These are phyloP conservation scores for Perognathus longimembris DNA, from an alignment of 2,113 vertebrate genomes.

Conservation along the genomic window DNA sequence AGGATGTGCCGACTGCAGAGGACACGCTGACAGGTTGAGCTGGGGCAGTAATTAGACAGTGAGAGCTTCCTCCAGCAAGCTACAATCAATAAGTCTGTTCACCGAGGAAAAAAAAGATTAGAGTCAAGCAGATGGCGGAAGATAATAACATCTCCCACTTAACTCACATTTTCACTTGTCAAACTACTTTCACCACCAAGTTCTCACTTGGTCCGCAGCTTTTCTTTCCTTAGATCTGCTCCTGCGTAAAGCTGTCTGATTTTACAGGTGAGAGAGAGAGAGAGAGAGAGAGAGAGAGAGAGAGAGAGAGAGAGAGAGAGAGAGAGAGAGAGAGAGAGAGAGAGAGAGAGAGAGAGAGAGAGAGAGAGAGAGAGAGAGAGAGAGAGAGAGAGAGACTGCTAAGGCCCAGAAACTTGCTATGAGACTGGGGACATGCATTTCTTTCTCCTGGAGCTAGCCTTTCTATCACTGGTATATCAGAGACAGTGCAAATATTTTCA, in stretches of 20 bases:
- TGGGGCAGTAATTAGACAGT: constrained; percentile 78
- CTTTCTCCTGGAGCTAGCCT: not conserved
- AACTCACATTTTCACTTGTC: constrained; percentile 66
- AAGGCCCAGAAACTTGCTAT: not conserved
- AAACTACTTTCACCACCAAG: constrained; percentile 39
- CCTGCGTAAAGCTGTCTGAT: not conserved
- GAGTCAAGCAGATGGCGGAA: constrained; percentile 67
- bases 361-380: not conserved
- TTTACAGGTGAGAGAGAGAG: constrained; percentile 11
- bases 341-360: not conserved
- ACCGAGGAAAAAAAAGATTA: constrained; percentile 63
- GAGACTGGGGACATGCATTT: not conserved
- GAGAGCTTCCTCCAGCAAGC: constrained; percentile 78
- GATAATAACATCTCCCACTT: constrained; percentile 73
- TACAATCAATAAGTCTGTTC: constrained; percentile 76
- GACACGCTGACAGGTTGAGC: constrained; percentile 77
- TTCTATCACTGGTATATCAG: not conserved
- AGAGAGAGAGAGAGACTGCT: no score
- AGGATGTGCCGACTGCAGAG: constrained; percentile 73
- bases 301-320: no score
- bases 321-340: not conserved
- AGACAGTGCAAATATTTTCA: not conserved
- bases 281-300: no score
- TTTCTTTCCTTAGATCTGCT: not conserved
- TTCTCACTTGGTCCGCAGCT: constrained; percentile 6